Percentiles rank a stretch among this genome's conserved stretches.
These are phyloP conservation scores for Odobenus rosmarus DNA, from an alignment of 2,113 vertebrate species.

Conservation along the genomic window DNA sequence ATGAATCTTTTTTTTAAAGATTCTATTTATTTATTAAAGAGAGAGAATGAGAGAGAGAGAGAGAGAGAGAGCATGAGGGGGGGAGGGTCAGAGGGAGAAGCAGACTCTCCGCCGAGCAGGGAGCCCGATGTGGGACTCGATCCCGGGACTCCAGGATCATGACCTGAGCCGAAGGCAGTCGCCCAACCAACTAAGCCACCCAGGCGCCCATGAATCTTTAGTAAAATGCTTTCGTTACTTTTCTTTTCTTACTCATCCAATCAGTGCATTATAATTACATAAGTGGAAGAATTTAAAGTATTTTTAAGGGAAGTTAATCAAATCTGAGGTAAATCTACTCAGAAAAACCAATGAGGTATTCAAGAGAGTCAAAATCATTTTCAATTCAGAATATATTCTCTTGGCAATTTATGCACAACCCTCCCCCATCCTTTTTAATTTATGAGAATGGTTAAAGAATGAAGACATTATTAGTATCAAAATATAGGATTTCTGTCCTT, in stretches of 20 bases:
- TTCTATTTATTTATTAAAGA: no score
- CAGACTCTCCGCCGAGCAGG: no score
- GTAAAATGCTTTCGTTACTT: not conserved
- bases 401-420: not conserved
- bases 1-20: not conserved
- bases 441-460: not conserved
- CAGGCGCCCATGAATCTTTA: not conserved
- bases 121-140: no score
- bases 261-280: not conserved
- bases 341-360: not conserved
- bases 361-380: constrained; percentile 40
- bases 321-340: not conserved
- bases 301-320: not conserved
- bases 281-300: not conserved
- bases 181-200: no score
- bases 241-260: constrained; percentile 11
- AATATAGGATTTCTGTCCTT: not conserved
- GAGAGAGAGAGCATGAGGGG: no score
- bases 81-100: no score
- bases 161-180: no score
- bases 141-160: no score
- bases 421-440: not conserved
- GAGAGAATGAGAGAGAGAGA: no score
- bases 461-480: constrained; percentile 20
- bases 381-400: constrained; percentile 34